Conservation (phyloP, 2,113 vertebrate genomes). For the Heterochromis multidens region DNA sequence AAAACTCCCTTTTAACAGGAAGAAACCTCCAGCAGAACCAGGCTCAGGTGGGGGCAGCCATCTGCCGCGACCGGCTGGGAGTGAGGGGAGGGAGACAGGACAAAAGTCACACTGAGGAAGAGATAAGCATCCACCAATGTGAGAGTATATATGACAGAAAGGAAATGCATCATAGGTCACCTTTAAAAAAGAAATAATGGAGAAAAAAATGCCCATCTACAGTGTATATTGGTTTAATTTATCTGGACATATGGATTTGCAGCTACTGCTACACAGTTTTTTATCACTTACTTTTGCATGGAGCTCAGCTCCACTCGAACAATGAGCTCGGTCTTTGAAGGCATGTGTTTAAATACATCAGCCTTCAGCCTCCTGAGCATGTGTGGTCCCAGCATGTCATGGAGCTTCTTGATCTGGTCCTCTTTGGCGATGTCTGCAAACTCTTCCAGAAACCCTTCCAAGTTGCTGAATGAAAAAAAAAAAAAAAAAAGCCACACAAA, state of each 20-base stretch:
- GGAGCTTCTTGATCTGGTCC: constrained; percentile 98
- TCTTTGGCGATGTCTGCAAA: constrained; percentile 99
- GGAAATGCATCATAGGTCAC: neutral
- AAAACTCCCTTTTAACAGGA: too few species aligned
- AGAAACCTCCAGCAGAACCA: too few species aligned
- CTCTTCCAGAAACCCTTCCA: constrained; percentile 96
- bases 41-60: too few species aligned
- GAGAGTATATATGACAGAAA: too few species aligned
- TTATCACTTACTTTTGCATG: constrained; percentile 91
- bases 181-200: neutral
- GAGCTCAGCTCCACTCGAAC: constrained; percentile 94
- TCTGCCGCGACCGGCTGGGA: too few species aligned
- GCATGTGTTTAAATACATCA: constrained; percentile 99
- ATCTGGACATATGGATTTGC: neutral
- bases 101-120: too few species aligned
- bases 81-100: too few species aligned
- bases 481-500: neutral
- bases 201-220: neutral
- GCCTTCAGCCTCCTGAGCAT: constrained; percentile 97
- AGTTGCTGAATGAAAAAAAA: constrained; percentile 78
- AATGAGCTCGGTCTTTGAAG: constrained; percentile 95
- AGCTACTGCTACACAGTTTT: neutral
- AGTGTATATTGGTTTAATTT: neutral
- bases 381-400: constrained; percentile 96
- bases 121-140: too few species aligned